These are phyloP conservation scores for Sylvietta virens DNA, from an alignment of 2,113 vertebrate species.

Conservation along the genomic window DNA sequence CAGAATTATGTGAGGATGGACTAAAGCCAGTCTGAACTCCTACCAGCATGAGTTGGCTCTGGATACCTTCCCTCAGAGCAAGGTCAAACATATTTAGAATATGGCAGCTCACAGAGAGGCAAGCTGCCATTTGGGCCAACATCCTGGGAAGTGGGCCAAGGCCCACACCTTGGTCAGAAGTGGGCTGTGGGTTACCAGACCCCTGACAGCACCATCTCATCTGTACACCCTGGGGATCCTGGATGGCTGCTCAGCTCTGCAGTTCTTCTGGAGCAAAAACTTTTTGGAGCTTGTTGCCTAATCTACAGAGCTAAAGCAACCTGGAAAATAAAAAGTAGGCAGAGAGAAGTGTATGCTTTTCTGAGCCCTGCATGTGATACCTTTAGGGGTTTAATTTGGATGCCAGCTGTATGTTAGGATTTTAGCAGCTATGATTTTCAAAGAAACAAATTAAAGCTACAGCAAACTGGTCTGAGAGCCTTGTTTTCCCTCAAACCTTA, in stretches of 20 bases:
- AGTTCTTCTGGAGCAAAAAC: background rate
- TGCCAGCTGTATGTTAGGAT: background rate
- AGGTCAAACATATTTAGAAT: background rate
- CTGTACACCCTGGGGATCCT: background rate
- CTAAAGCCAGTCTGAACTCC: background rate
- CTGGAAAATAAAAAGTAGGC: background rate
- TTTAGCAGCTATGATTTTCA: background rate
- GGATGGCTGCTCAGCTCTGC: background rate
- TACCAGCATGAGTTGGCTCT: background rate
- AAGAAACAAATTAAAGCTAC: constrained; percentile 2
- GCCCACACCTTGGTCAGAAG: background rate
- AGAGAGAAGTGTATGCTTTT: background rate
- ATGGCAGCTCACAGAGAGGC: background rate
- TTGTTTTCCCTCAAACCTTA: background rate
- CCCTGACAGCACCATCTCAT: background rate
- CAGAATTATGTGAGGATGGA: background rate
- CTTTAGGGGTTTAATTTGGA: background rate
- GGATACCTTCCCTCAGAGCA: background rate
- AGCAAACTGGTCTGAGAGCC: background rate
- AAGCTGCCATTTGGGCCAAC: background rate
- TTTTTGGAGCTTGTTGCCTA: background rate
- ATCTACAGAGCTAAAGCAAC: background rate
- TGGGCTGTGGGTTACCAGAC: background rate
- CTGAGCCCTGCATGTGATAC: background rate
- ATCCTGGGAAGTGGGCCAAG: background rate